Conservation (phyloP, 2,113 vertebrate species). For the Corythaixoides concolor region DNA sequence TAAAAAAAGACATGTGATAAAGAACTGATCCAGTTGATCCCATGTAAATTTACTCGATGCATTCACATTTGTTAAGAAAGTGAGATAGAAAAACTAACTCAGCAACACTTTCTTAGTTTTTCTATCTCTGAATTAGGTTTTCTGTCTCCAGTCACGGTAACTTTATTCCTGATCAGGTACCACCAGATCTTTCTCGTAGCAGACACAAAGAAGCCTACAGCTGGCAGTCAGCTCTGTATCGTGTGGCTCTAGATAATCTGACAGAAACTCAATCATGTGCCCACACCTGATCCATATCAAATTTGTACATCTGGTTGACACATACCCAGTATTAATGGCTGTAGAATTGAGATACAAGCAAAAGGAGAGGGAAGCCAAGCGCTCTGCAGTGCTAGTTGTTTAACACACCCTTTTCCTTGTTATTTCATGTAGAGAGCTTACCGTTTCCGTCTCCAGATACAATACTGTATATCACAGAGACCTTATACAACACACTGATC, state of each 20-base stretch:
- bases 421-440: neutral
- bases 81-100: no score
- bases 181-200: neutral
- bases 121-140: neutral
- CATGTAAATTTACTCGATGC: neutral
- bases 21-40: neutral
- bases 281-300: neutral
- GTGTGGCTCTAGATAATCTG: neutral
- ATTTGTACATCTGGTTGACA: neutral
- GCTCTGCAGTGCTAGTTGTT: neutral
- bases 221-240: neutral
- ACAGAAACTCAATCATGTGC: neutral
- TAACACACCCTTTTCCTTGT: neutral
- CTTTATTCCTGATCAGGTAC: neutral
- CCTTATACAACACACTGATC: neutral
- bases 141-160: neutral
- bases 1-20: neutral
- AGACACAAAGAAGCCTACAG: neutral
- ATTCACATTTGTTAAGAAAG: neutral
- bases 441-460: constrained; percentile 19
- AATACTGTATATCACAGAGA: constrained; percentile 38
- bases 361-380: neutral
- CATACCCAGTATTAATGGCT: neutral
- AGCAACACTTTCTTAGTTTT: no score
- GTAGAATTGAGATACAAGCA: neutral